Evolutionary conservation across 1,140 invertebrate species (phyloP), one percentile per base, ranked within the genome.

Genomic region (Psix sp.): DNA sequence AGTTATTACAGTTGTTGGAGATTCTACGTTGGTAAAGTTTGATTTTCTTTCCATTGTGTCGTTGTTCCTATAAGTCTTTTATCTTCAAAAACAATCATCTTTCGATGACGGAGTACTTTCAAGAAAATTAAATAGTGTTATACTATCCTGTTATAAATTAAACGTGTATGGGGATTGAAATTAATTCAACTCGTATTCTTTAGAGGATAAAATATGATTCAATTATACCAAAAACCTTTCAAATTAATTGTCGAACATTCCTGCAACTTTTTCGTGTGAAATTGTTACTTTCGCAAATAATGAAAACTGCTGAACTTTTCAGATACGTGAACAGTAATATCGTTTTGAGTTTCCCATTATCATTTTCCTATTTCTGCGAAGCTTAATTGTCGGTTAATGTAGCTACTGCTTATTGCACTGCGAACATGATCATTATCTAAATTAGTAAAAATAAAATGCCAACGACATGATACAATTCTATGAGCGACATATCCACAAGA

Each of bases 1-100:
- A 73, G 56, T 66, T 73, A 73, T 73, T 73, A 66, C 60, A 66
- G 70, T 73, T 66, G 68, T 72, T 51, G 46, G 38, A 72, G 59
- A 72, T 65, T 65, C 52, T 43, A 18, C 33, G 60, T 52, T 65
- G 60, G 36, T 18, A 13, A 73, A 73, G 60, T 73, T 73, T 73
- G 68, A 66, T 73, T 73, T 73, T 73, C 60, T 52, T 73, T 57
- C 59, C 52, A 72, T 72, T 72, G 68, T 65, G 46, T 59, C 51
- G 43, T 56, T 39, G 43, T 57, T 65, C 52, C 59, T 63, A 33
- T 43, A 57, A 71, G 57, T 60, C 67, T 63, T 63, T 63, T 71
- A 71, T 71, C 57, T 63, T 49, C 17, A 31, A 65, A 72, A 72
- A 59, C 51, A 65, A 72, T 63, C 24, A 33, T 45, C 31, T 51